Percentiles rank a stretch among this genome's conserved stretches.
Evolutionary conservation across 1,140 invertebrate species (phyloP).

Genomic region (Oscheius sp.): DNA sequence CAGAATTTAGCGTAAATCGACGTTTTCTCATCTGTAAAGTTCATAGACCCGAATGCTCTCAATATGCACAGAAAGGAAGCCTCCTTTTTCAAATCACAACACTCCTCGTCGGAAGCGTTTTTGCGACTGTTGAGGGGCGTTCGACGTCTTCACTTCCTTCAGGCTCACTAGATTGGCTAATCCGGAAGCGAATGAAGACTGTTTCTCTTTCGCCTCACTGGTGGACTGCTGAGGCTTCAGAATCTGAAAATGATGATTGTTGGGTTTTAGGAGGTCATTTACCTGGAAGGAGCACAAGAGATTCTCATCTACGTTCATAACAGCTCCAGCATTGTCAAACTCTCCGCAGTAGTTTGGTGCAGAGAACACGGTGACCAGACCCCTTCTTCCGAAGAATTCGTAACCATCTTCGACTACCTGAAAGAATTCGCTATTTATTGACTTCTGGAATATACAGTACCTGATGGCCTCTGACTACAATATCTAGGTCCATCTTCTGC

Average conservation of each 20-base stretch:
- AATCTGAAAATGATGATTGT: slow-evolving; percentile 23
- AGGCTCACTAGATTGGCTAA: slow-evolving; percentile 18
- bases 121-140: slow-evolving; percentile 14
- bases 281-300: slow-evolving; percentile 73
- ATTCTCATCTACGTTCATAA: slow-evolving; percentile 81
- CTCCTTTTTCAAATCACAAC: slow-evolving; percentile 12
- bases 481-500: slow-evolving; percentile 59
- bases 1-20: not conserved
- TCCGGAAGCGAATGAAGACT: slow-evolving; percentile 6
- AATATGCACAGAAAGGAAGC: slow-evolving; percentile 1
- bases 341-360: slow-evolving; percentile 66
- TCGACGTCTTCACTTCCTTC: slow-evolving; percentile 1
- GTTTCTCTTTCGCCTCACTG: slow-evolving; percentile 28
- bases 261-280: not conserved
- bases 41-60: not conserved
- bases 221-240: slow-evolving; percentile 30
- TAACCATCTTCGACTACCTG: slow-evolving; percentile 68
- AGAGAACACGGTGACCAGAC: slow-evolving; percentile 57
- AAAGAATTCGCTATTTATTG: not conserved
- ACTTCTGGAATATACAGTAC: not conserved
- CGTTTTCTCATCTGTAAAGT: not conserved
- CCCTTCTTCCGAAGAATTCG: slow-evolving; percentile 66
- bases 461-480: slow-evolving; percentile 53
- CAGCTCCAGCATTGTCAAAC: slow-evolving; percentile 69
- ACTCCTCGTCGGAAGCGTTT: slow-evolving; percentile 30